Conservation (phyloP, 2,888 invertebrate species). For the Aleiodes leptofemur region DNA sequence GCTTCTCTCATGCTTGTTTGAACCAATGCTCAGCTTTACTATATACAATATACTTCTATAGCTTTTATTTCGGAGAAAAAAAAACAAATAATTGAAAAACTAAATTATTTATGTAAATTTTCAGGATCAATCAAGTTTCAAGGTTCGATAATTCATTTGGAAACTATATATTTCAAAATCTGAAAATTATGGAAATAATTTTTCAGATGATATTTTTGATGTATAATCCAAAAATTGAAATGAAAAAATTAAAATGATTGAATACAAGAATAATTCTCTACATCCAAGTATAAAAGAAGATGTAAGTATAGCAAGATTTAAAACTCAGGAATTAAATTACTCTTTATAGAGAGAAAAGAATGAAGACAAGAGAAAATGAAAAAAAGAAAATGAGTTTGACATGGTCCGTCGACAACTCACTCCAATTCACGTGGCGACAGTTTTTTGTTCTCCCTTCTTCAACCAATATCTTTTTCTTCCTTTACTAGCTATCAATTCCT, state of each 20-base stretch:
- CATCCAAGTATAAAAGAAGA: background rate
- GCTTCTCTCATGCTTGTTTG: conserved; percentile 5
- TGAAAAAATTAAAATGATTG: too few species aligned
- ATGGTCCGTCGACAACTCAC: conserved; percentile 47
- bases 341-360: background rate
- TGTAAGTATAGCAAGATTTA: background rate
- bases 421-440: conserved; percentile 39
- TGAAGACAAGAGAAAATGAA: conserved; percentile 22
- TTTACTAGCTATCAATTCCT: background rate
- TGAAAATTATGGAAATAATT: too few species aligned
- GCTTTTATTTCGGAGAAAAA: too few species aligned
- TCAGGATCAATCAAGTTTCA: too few species aligned
- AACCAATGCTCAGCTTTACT: background rate
- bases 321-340: conserved; percentile 12
- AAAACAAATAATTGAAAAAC: too few species aligned
- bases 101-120: too few species aligned
- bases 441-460: conserved; percentile 21
- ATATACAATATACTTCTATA: background rate
- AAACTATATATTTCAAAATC: too few species aligned
- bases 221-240: too few species aligned
- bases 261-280: too few species aligned
- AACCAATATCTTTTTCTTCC: background rate
- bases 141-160: too few species aligned
- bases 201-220: too few species aligned
- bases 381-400: conserved; percentile 47